Conservation (phyloP, 2,113 vertebrate species). For the Hylia prasina region DNA sequence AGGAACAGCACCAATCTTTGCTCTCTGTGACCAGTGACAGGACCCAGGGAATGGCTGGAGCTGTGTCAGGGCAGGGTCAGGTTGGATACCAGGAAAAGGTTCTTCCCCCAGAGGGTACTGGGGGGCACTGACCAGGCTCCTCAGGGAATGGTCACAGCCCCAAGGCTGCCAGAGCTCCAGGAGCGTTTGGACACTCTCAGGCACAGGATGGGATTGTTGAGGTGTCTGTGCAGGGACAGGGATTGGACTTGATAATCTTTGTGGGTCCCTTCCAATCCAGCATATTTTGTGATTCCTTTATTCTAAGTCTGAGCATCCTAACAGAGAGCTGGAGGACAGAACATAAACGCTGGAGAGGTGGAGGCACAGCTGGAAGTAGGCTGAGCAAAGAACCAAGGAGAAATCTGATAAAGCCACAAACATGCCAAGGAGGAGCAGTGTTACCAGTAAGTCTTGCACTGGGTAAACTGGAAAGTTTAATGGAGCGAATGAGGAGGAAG, state of each 20-base stretch:
- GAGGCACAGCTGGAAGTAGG: neutral
- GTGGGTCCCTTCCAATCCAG: neutral
- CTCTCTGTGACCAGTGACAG: neutral
- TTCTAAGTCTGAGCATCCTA: neutral
- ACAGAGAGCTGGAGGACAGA: neutral
- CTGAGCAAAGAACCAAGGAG: neutral
- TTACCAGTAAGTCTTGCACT: neutral
- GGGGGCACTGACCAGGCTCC: accelerated
- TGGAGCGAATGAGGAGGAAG: neutral
- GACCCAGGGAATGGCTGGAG: neutral
- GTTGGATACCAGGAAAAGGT: neutral
- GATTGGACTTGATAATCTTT: neutral
- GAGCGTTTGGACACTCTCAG: accelerated
- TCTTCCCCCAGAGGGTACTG: neutral
- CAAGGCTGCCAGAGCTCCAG: neutral
- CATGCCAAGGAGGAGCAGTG: neutral
- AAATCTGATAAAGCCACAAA: neutral
- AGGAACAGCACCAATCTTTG: neutral
- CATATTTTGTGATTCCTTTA: neutral
- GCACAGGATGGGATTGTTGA: neutral
- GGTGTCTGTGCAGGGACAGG: neutral
- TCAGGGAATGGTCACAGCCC: neutral
- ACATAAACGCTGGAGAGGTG: neutral
- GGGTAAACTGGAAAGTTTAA: neutral
- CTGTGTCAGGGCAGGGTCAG: accelerated